phyloP scores from a whole-genome alignment of 2,113 vertebrate genomes.

The Catagonus wagneri region DNA sequence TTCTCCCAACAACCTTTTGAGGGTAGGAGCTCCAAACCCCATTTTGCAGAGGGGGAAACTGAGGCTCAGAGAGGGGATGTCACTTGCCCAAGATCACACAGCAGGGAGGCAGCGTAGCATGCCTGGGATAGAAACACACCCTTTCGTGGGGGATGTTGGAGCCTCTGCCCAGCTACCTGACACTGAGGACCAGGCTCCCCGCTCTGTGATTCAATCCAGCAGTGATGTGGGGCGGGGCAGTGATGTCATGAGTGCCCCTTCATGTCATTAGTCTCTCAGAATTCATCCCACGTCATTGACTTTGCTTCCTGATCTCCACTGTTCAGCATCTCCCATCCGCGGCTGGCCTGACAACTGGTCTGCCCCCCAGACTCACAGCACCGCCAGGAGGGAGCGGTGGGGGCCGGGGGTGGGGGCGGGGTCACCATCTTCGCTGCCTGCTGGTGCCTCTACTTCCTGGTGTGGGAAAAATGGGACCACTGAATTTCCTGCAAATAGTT shows the following conservation, averaged over 20 bases:
- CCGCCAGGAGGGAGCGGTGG: background rate
- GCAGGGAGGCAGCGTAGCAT: background rate
- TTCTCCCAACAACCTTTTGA: background rate
- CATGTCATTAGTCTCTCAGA: background rate
- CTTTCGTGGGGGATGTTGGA: fast-evolving
- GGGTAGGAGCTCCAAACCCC: background rate
- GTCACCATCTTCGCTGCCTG: background rate
- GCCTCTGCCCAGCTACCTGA: too few species aligned
- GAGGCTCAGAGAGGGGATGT: background rate
- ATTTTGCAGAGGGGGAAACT: background rate
- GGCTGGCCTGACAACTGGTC: background rate
- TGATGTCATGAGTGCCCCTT: background rate
- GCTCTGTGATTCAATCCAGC: background rate
- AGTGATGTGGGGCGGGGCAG: background rate
- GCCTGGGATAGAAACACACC: fast-evolving
- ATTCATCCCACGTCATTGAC: background rate
- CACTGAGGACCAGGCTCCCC: background rate
- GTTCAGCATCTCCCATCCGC: background rate
- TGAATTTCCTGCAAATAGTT: background rate
- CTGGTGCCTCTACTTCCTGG: background rate
- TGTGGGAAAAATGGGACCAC: background rate
- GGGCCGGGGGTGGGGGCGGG: too few species aligned
- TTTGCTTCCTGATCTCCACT: background rate
- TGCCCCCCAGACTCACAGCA: background rate
- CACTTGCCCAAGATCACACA: background rate